A percentile compares a stretch with the other conserved stretches of the same genome.
Evolutionary conservation across 2,888 invertebrate species (phyloP).

Genomic region (Lasius platythorax): DNA sequence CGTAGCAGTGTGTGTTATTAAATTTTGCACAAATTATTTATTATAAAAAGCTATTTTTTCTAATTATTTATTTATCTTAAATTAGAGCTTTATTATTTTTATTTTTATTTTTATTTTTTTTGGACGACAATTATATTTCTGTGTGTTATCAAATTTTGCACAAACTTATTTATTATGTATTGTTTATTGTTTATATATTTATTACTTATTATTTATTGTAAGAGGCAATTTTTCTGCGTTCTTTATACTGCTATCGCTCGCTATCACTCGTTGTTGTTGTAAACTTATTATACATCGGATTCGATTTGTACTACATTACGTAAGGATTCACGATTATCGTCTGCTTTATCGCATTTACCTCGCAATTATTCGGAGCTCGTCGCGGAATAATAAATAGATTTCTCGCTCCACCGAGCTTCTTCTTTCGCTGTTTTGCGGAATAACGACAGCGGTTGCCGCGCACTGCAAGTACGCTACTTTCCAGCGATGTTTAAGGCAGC

Average conservation of each 20-base stretch:
- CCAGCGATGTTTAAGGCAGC: slow-evolving; percentile 59
- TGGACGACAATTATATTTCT: background rate
- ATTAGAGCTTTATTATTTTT: slow-evolving; percentile 16
- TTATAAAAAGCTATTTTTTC: no score
- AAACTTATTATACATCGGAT: background rate
- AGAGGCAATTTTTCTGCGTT: background rate
- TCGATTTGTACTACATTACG: background rate
- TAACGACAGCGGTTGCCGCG: slow-evolving; percentile 63
- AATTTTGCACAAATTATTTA: no score
- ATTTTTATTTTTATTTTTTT: background rate
- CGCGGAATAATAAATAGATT: slow-evolving; percentile 48
- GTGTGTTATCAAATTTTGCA: no score
- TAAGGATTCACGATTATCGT: background rate
- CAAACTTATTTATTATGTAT: no score
- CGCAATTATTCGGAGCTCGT: slow-evolving; percentile 26
- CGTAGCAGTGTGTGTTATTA: no score
- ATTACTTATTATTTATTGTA: no score
- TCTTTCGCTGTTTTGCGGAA: slow-evolving; percentile 59
- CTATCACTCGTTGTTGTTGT: no score
- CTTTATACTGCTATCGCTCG: no score
- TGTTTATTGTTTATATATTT: no score
- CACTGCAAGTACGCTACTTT: slow-evolving; percentile 65
- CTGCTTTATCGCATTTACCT: slow-evolving; percentile 29
- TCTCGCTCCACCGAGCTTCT: slow-evolving; percentile 35
- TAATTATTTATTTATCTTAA: no score